Base-by-base conservation (phyloP, 2,888 invertebrate genomes). In the Mimachlamys varia region DNA sequence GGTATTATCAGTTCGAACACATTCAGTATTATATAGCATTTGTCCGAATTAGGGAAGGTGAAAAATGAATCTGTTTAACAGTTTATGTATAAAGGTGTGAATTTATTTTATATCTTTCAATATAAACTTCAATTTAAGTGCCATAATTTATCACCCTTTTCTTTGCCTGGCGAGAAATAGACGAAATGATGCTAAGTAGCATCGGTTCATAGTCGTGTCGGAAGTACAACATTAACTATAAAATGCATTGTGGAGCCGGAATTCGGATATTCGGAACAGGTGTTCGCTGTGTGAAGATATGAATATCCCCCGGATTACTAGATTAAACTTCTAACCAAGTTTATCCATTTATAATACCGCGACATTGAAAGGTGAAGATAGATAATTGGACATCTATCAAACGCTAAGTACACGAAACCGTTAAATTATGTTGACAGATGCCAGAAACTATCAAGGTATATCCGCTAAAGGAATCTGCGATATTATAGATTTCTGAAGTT, bases 311-410 rank as follows among this genome's bases (percentile, higher is more conserved):
- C 33, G 76, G 76, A 76, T 76, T 76, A 76, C 5, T 33, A 76
- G 76, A 76, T 76, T 76, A 76, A 76, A 76, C 76, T 76, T 76
- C 76, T 76, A 33, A 76, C 76, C 76, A 76, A 33, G 33, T 76
- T 33, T 76, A 76, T 76, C 76, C 33, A 76, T 76, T 76, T 76
- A 76, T 76, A 33, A 76, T 76, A 76, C 76, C 76, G 3, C 7
- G 22, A 76, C 76, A 76, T 33, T 76, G 76, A 76, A 76, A 76
- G 76, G 76, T 76, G 76, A 76, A 33, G 27, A 76, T 76, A 76
- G 33, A 76, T 76, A 76, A 76, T 76, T 76, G 76, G 27, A 76
- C 76, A 76, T 76, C 27, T 76, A 76, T 76, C 76, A 76, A 7
- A 76, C 76, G 76, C 76, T 76, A 76, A 76, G 76, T 76, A 76